Evolutionary conservation across 2,888 invertebrate genomes (phyloP).

Genomic region (Vannuccia rotundouncinata): DNA sequence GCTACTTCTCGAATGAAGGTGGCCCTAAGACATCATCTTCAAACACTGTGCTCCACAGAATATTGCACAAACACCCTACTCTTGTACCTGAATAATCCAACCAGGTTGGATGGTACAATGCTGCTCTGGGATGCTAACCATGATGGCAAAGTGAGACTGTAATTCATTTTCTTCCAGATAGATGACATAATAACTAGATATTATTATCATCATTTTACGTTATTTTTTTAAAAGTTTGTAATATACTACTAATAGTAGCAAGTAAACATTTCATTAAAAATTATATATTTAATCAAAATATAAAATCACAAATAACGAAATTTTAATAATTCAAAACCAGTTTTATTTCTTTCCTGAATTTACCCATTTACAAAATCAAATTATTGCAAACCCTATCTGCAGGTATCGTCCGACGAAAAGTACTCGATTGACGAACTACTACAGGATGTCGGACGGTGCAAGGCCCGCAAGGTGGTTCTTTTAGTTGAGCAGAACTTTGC

Average conservation of each 20-base stretch:
- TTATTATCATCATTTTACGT: no score
- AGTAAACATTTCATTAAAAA: no score
- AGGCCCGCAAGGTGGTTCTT: constrained; percentile 57
- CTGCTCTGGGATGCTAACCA: constrained; percentile 60
- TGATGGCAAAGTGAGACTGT: constrained; percentile 57
- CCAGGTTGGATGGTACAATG: constrained; percentile 57
- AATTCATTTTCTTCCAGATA: no score
- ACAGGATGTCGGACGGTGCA: constrained; percentile 57
- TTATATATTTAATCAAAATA: no score
- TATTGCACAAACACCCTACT: constrained; percentile 60
- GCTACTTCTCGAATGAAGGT: constrained; percentile 57
- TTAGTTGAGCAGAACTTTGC: constrained; percentile 59
- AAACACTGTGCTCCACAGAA: constrained; percentile 57
- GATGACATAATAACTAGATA: no score
- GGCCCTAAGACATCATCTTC: constrained; percentile 58
- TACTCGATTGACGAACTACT: constrained; percentile 59
- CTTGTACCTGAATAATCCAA: constrained; percentile 59
- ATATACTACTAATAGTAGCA: no score
- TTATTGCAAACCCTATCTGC: no score
- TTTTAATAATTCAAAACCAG: no score
- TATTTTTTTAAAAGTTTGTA: no score
- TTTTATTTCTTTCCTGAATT: no score
- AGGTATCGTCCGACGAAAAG: constrained; percentile 57
- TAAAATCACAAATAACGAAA: no score
- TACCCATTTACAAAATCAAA: no score